Evolutionary conservation across 2,888 invertebrate genomes (phyloP).

Genomic region (Rugalucina vietnamica): DNA sequence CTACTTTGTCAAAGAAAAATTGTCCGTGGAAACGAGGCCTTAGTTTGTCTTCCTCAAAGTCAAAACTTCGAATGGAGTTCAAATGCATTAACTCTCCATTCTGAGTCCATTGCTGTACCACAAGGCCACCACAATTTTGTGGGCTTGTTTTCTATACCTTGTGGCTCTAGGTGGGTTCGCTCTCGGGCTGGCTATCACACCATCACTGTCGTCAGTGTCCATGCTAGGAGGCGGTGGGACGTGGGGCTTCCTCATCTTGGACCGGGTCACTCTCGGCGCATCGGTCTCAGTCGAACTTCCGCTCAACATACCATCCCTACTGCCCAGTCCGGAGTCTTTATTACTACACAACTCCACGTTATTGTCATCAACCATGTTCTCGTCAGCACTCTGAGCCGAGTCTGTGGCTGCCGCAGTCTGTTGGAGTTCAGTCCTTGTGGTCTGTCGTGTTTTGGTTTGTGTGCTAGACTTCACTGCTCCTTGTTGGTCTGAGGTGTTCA

Average conservation of each 20-base stretch:
- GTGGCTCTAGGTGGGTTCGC: slow-evolving; percentile 43
- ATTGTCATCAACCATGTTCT: slow-evolving; percentile 27
- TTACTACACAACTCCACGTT: background rate
- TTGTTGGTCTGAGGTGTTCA: background rate
- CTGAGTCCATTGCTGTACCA: no score
- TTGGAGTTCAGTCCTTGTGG: background rate
- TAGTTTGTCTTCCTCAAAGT: no score
- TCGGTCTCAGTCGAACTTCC: background rate
- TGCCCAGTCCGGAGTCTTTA: background rate
- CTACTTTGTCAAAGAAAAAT: no score
- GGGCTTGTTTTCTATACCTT: no score
- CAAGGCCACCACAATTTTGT: no score
- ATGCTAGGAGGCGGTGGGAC: background rate
- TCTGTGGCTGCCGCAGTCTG: slow-evolving; percentile 1
- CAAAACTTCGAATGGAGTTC: no score
- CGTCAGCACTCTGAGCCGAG: slow-evolving; percentile 27
- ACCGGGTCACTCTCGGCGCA: slow-evolving; percentile 34
- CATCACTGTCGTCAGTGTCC: slow-evolving; percentile 24
- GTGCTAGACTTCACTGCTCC: slow-evolving; percentile 10
- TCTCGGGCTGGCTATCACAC: slow-evolving; percentile 43
- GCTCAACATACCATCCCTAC: background rate
- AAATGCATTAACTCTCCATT: no score
- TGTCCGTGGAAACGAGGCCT: no score
- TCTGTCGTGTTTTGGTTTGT: slow-evolving; percentile 46
- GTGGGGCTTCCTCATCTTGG: slow-evolving; percentile 53